Percentiles rank a stretch among this genome's conserved stretches.
Conservation (phyloP, 2,797 vertebrate species). For the Anolis apletophallus region DNA sequence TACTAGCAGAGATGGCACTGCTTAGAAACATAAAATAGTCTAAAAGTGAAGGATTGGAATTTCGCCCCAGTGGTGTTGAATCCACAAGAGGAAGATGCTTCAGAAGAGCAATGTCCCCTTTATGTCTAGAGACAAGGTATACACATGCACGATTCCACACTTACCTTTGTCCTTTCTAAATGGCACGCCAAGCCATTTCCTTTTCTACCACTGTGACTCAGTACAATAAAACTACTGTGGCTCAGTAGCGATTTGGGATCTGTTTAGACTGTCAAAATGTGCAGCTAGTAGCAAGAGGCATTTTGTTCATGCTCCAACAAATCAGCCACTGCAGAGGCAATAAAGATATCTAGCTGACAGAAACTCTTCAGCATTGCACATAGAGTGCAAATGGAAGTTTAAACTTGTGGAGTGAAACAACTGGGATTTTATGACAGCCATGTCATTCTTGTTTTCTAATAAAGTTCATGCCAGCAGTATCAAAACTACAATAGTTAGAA, state of each 20-base stretch:
- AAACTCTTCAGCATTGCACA: constrained; percentile 24
- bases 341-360: constrained; percentile 43
- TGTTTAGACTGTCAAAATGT: constrained; percentile 35
- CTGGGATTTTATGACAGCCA: constrained; percentile 11
- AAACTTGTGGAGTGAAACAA: constrained; percentile 4
- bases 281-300: background rate
- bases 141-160: background rate
- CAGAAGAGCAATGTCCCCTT: background rate
- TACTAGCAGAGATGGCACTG: background rate
- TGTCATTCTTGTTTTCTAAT: background rate
- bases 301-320: constrained; percentile 29
- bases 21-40: background rate
- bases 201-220: constrained; percentile 23
- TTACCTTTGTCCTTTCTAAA: background rate
- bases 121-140: background rate
- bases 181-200: background rate
- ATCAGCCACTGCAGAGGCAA: constrained; percentile 43
- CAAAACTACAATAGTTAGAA: constrained; percentile 8
- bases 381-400: background rate
- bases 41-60: background rate
- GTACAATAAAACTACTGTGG: constrained; percentile 37
- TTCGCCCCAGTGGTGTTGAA: background rate
- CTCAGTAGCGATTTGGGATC: constrained; percentile 15
- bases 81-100: background rate
- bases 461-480: constrained; percentile 2